Percentiles rank a stretch among this genome's conserved stretches.
Conservation (phyloP, 2,888 invertebrate genomes). For the Cinara cedri region DNA sequence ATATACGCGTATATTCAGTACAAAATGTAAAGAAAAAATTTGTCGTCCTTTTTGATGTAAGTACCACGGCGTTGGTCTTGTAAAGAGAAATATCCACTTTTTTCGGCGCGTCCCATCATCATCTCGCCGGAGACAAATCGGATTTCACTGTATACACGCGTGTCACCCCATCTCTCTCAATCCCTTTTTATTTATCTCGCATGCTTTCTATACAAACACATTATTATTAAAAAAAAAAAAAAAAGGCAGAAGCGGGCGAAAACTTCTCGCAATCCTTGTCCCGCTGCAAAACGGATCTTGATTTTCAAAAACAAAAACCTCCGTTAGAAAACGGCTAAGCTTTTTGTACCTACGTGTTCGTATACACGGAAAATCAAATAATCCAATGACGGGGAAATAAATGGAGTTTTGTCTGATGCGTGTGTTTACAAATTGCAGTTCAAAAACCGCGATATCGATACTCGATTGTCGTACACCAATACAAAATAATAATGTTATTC, state of each 20-base stretch:
- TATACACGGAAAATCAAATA: constrained; percentile 17
- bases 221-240: too few species aligned
- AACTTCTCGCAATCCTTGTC: too few species aligned
- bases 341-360: too few species aligned
- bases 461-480: background rate
- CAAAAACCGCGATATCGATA: background rate
- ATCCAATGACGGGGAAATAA: background rate
- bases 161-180: background rate
- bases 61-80: background rate
- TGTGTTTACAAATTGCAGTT: background rate
- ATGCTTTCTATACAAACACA: too few species aligned
- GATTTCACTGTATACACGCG: background rate
- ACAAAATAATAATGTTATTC: constrained; percentile 7
- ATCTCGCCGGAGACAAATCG: constrained; percentile 24
- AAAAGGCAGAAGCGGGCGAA: too few species aligned
- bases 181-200: too few species aligned
- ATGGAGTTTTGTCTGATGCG: background rate
- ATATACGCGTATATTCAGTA: too few species aligned
- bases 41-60: constrained; percentile 31
- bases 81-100: background rate
- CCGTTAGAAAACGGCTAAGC: too few species aligned
- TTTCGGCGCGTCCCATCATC: background rate
- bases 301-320: too few species aligned
- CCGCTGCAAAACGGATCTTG: too few species aligned
- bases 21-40: too few species aligned